Base-by-base conservation (phyloP, 1,140 invertebrate genomes). In the Drosophila kohkoa region DNA sequence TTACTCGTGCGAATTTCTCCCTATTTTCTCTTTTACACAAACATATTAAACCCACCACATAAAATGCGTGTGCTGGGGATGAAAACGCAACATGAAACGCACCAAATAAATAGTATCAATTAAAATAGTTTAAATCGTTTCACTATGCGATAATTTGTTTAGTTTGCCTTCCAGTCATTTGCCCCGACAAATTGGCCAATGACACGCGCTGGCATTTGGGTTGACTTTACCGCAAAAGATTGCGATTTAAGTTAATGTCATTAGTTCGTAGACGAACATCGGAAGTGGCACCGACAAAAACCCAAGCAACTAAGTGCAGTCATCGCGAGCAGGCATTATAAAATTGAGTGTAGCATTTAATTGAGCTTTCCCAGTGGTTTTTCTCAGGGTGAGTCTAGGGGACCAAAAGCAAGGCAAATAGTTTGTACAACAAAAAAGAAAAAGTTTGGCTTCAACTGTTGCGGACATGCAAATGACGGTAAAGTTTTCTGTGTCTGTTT, bases 381-480 rank as follows among this genome's bases (percentile, higher is more conserved):
- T 25, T 25, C 20, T 25, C 20, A 25, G 20, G 20, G 20, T 4
- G 3, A 25, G 20, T 35, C 51, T 30, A 3, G 35, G 51, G 20
- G 38, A 1, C 16, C 48, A 30, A 55, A 54, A 62, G 49, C 60
- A 73, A 69, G 65, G 35, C 62, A 77, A 74, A 88, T 72, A 85
- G 81, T 77, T 80, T 54, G 41, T 51, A 25, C 0, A 25, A 25
- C 20, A 25, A 25, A 25, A 25, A 25, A 25, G 69, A 8, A 28
- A 83, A 54, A 87, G 77, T 74, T 87, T 82, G 75, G 1, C 13
- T 64, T 70, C 81, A 87, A 87, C 82, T 82, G 64, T 77, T 82
- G 83, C 82, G 62, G 87, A 81, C 83, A 88, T 89, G 83, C 77
- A 78, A 88, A 83, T 71, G 77, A 75, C 79, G 85, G 78, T 57